Evolutionary conservation across 2,797 vertebrate species (phyloP), one percentile per base, ranked within the genome.

Genomic region (Taeniopygia guttata): DNA sequence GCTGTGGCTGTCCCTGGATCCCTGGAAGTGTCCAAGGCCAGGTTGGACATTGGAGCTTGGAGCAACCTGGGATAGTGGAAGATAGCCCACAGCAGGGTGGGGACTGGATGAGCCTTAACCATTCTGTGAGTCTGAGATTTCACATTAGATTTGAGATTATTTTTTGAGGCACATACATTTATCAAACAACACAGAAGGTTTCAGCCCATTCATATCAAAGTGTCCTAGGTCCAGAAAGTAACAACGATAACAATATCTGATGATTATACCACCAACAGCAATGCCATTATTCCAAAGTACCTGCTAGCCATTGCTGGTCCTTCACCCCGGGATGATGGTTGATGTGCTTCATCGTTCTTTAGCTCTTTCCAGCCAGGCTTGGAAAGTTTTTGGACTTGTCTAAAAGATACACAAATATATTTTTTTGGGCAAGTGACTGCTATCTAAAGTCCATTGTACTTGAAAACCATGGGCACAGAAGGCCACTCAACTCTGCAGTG

Each of bases 1-100:
- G 16, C 29, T 46, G 54, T 23, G 72, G 54, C 72, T 85, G 43
- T 13, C 34, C 20, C 59, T 55, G 59, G 29, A 48, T 48, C 25
- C n/a, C 25, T 77, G 20, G 16, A 0, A 60, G 29, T 30, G 29
- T 1, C 29, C 83, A 8, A 60, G 55, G 25, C 16, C n/a, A 40
- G n/a, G n/a, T 0, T 40, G 40, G 40, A 60, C 11, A 13, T 38
- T 38, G 36, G 45, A 16, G 18, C 27, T 52, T 29, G 56, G 49
- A 63, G 36, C 64, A 32, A 0, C 15, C 32, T 64, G 58, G 22
- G 8, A 10, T 0, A 18, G 14, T 48, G 49, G 56, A 4, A 56
- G 16, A n/a, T n/a, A n/a, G 49, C 6, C 42, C 30, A 19, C 13
- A 32, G 66, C 8, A 42, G 48, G 18, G 18, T 16, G 10, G 21